phyloP scores from a whole-genome alignment of 2,113 vertebrate species.

The Hippocampus abdominalis region DNA sequence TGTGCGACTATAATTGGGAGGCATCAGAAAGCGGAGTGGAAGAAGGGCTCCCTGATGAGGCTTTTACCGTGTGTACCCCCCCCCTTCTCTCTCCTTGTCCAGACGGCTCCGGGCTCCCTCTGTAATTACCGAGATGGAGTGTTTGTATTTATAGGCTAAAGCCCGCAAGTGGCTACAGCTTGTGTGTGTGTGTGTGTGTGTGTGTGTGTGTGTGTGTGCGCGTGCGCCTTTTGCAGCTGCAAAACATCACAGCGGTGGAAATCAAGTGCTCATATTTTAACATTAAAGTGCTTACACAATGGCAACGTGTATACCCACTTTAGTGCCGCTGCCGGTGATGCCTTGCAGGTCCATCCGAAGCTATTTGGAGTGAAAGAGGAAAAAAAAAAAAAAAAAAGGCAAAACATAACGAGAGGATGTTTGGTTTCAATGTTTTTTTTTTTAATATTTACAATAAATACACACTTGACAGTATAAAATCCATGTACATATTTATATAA shows the following conservation, averaged over 20 bases:
- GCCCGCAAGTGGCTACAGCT: constrained; percentile 82
- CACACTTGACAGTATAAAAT: constrained; percentile 85
- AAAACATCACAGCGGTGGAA: constrained; percentile 76
- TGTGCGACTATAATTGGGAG: constrained; percentile 66
- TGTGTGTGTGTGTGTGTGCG: constrained; percentile 20
- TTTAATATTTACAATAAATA: constrained; percentile 91
- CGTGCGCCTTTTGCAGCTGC: constrained; percentile 76
- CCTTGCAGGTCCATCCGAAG: constrained; percentile 29
- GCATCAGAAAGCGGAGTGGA: constrained; percentile 58
- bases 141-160: constrained; percentile 91
- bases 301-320: constrained; percentile 34
- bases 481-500: constrained; percentile 85
- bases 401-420: background rate
- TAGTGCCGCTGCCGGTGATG: constrained; percentile 36
- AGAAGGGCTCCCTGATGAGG: constrained; percentile 66
- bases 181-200: constrained; percentile 28
- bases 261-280: constrained; percentile 62
- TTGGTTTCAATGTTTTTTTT: constrained; percentile 39
- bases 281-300: constrained; percentile 50
- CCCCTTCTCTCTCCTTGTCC: constrained; percentile 67
- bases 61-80: constrained; percentile 68
- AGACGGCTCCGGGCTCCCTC: constrained; percentile 82
- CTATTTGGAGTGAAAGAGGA: background rate
- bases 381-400: too few species aligned
- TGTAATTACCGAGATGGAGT: constrained; percentile 84